Base-by-base conservation (phyloP, 2,888 invertebrate genomes). In the Dolichomitus sp. region DNA sequence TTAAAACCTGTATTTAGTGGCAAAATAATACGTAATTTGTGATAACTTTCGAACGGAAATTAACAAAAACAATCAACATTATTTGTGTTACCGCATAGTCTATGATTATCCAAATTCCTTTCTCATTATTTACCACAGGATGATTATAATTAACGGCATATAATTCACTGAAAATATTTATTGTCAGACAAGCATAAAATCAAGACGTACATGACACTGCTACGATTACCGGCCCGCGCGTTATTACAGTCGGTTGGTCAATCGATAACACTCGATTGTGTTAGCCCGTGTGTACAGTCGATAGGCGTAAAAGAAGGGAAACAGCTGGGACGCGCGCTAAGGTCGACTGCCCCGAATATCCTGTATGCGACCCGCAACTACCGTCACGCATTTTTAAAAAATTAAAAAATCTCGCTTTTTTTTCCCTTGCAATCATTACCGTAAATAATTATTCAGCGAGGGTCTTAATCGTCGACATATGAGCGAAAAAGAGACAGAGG, bases 241-340 rank as follows among this genome's bases (percentile, higher is more conserved):
- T 40, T 61, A 17, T 37, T 45, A 84, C 84, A 85, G 85, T 85
- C 86, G 86, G 88, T 88, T 88, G 84, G 86, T 87, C 87, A 90
- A 91, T 91, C 91, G 90, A 91, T 91, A 90, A 85, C 85, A 86
- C 88, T 87, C 89, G 90, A 90, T 90, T 89, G 87, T 30, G 89
- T 85, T 83, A 83, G 75, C 57, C 74, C 45, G 50, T 68, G 79
- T 73, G 66, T 72, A 48, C 45, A 61, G 63, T 50, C 69, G 65
- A 69, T 59, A 66, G 54, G 57, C 59, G 73, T 45, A 37, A 79
- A 72, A 59, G 70, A 76, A 65, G 68, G 69, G 61, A 85, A 85
- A 85, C 85, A 85, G 85, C 85, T 85, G 84, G 85, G 72, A 80
- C 80, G 75, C 78, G 37, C 42, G 68, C 19, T 57, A 66, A 73